phyloP scores from a whole-genome alignment of 2,888 invertebrate genomes.

The Psylliodes chrysocephalus region DNA sequence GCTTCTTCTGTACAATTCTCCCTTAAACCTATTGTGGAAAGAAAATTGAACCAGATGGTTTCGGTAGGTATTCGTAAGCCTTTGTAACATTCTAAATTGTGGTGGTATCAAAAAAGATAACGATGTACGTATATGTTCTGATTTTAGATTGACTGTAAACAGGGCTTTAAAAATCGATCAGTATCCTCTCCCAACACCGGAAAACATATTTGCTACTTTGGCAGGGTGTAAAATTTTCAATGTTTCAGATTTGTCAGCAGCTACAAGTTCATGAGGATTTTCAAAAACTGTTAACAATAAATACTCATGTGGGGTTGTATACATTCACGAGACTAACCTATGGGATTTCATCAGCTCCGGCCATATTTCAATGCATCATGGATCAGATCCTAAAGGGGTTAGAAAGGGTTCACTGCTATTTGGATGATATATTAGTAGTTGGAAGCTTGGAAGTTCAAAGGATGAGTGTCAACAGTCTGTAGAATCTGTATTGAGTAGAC shows the following conservation, averaged over 20 bases:
- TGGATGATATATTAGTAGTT: no score
- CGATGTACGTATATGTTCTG: constrained; percentile 53
- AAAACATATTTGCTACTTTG: constrained; percentile 28
- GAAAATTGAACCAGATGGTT: constrained; percentile 39
- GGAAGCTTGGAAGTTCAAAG: no score
- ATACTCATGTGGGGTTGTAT: constrained; percentile 32
- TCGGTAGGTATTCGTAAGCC: constrained; percentile 25
- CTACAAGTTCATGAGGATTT: constrained; percentile 7
- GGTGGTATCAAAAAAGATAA: constrained; percentile 49
- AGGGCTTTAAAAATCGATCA: constrained; percentile 17
- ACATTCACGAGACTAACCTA: constrained; percentile 21
- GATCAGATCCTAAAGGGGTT: background rate
- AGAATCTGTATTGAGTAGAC: constrained; percentile 10
- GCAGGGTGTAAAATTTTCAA: constrained; percentile 12
- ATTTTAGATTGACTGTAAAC: constrained; percentile 49
- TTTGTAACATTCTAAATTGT: constrained; percentile 49
- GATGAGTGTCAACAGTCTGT: no score
- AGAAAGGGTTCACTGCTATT: background rate
- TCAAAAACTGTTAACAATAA: constrained; percentile 27
- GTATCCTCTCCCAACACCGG: constrained; percentile 26
- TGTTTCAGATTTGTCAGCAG: constrained; percentile 21
- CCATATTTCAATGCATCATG: no score
- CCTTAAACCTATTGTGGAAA: constrained; percentile 13
- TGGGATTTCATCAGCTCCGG: constrained; percentile 9
- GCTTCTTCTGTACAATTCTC: constrained; percentile 21